Base-by-base conservation (phyloP, 2,797 vertebrate genomes). In the Xerus rutilus region DNA sequence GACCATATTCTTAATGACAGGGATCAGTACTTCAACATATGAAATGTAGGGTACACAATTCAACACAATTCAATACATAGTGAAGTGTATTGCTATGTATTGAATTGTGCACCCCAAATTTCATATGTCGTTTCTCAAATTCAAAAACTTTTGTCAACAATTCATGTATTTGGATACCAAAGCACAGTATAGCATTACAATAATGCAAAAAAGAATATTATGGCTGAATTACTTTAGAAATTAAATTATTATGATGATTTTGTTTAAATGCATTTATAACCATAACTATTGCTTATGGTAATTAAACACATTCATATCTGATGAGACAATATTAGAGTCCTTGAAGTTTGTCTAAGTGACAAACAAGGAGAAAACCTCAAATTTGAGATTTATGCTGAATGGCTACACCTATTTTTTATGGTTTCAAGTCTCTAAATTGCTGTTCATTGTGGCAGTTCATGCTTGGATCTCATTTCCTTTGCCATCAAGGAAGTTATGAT, bases 81-180 rank as follows among this genome's bases (percentile, higher is more conserved):
- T 18, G 54, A 20, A 20, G 54, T 18, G 14, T 54, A 20, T 54
- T 54, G 2, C 54, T 57, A 21, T 57, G 54, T 57, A 7, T 57
- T 57, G 54, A 57, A 8, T 57, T 57, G 54, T 57, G 54, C 54
- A 57, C 20, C 54, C 20, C 54, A 57, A 57, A 57, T 8, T 57
- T 57, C 54, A 57, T 57, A 21, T 57, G 54, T 21, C 54, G 32
- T 79, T 95, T 59, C 81, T 96, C 32, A 25, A 43, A 57, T 65
- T 64, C 52, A 72, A 23, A 76, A 69, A 18, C 11, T 20, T 20
- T 52, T 86, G 21, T 39, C 77, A 0, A 82, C 91, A 95, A 14
- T 98, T 97, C 32, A 25, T 1, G 0, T 59, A 21, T 96, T 87
- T 98, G 93, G 59, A 98, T 97, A 97, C 97, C 94, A 86, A 97